phyloP scores from a whole-genome alignment of 2,113 vertebrate species.

The Cepphus grylle region DNA sequence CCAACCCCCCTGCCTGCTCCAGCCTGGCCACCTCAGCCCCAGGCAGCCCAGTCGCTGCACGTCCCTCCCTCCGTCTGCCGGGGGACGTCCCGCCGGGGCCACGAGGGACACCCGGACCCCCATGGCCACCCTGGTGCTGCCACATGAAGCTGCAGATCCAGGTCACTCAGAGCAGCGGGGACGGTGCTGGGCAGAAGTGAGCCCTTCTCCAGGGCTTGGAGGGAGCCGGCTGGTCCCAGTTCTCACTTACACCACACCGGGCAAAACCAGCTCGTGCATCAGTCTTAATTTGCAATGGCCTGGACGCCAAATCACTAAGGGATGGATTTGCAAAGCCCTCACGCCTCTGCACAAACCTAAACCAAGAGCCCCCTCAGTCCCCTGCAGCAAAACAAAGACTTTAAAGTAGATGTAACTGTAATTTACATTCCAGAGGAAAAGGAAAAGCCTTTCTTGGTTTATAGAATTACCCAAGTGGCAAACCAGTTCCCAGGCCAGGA shows the following conservation, averaged over 20 bases:
- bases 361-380: neutral
- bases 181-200: rapidly evolving
- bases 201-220: neutral
- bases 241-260: rapidly evolving
- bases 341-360: neutral
- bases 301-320: neutral
- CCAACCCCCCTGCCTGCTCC: neutral
- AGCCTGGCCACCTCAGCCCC: neutral
- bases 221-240: neutral
- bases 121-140: rapidly evolving
- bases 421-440: slow-evolving; percentile 31
- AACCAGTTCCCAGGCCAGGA: slow-evolving; percentile 31
- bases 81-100: neutral
- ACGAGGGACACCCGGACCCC: rapidly evolving
- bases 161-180: neutral
- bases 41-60: rapidly evolving
- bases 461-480: slow-evolving; percentile 45
- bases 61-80: rapidly evolving
- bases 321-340: neutral
- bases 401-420: neutral
- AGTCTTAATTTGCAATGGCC: rapidly evolving
- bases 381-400: slow-evolving; percentile 4
- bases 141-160: rapidly evolving
- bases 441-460: slow-evolving; percentile 6
- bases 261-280: neutral